These are phyloP conservation scores for Drosophila ezoana DNA, from an alignment of 2,888 invertebrate genomes.

Conservation along the genomic window DNA sequence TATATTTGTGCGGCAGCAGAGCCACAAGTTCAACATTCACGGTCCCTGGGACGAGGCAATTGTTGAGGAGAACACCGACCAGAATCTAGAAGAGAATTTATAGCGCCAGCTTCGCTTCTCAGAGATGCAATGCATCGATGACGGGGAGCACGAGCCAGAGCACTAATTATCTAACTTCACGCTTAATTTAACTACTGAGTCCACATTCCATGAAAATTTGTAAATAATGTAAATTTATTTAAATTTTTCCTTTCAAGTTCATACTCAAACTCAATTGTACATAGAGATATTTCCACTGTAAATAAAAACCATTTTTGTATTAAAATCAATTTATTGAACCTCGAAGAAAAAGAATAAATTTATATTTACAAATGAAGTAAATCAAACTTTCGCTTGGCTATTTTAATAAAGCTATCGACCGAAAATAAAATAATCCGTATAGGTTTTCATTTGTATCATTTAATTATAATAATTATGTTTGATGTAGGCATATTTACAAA, in stretches of 20 bases:
- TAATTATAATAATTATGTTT: slow-evolving; percentile 49
- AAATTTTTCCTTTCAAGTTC: slow-evolving; percentile 2
- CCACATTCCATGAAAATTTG: slow-evolving; percentile 12
- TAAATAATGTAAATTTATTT: slow-evolving; percentile 6
- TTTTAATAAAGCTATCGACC: neutral
- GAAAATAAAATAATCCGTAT: slow-evolving; percentile 12
- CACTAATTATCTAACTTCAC: slow-evolving; percentile 10
- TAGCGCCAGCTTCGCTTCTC: slow-evolving; percentile 77
- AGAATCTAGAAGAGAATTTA: slow-evolving; percentile 77
- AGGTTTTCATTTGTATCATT: slow-evolving; percentile 51
- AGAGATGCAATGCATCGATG: slow-evolving; percentile 61
- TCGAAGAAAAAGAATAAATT: neutral
- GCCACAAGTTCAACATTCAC: slow-evolving; percentile 95
- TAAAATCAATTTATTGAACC: neutral
- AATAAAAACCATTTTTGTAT: slow-evolving; percentile 33
- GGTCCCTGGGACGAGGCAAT: slow-evolving; percentile 99
- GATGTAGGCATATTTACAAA: slow-evolving; percentile 63
- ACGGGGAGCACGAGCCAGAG: slow-evolving; percentile 55
- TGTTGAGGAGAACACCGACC: slow-evolving; percentile 86
- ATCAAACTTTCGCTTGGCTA: neutral
- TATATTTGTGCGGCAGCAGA: slow-evolving; percentile 91
- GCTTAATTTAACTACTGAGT: neutral
- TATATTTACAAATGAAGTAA: slow-evolving; percentile 9
- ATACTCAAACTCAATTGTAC: slow-evolving; percentile 5
- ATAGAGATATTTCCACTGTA: slow-evolving; percentile 32